Evolutionary conservation across 2,888 invertebrate genomes (phyloP).

Genomic region (Tridacna crocea): DNA sequence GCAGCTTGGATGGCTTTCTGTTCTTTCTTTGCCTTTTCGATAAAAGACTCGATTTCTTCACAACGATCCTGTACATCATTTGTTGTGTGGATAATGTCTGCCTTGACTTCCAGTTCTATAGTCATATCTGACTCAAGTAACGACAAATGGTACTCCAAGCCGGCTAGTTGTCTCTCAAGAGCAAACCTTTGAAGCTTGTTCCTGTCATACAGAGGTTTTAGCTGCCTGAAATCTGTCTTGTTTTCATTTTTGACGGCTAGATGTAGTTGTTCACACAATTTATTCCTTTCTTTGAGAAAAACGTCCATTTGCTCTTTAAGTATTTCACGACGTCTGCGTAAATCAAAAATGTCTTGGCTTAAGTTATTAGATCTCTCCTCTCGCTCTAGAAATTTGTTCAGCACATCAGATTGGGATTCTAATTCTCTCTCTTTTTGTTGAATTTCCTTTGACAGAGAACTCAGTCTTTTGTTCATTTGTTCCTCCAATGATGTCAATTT

Average conservation of each 20-base stretch:
- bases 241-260: conserved; percentile 60
- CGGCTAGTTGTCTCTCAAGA: conserved; percentile 69
- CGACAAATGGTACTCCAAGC: conserved; percentile 68
- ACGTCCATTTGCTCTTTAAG: conserved; percentile 58
- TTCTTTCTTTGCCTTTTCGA: conserved; percentile 72
- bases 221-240: conserved; percentile 57
- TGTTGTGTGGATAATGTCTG: conserved; percentile 72
- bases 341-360: conserved; percentile 65
- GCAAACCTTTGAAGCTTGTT: conserved; percentile 75
- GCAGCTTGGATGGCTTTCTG: conserved; percentile 74
- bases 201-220: conserved; percentile 69
- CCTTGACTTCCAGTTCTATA: conserved; percentile 73
- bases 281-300: conserved; percentile 65
- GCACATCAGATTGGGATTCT: conserved; percentile 66
- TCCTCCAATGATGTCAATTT: conserved; percentile 70
- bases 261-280: conserved; percentile 62
- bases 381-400: conserved; percentile 70
- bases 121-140: conserved; percentile 70
- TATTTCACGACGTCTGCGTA: conserved; percentile 59
- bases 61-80: conserved; percentile 78
- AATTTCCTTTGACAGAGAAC: conserved; percentile 67
- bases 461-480: conserved; percentile 66
- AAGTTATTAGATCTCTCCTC: conserved; percentile 73
- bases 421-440: conserved; percentile 68
- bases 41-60: conserved; percentile 71